Base-by-base conservation (phyloP, 2,113 vertebrate genomes). In the Piaya cayana region DNA sequence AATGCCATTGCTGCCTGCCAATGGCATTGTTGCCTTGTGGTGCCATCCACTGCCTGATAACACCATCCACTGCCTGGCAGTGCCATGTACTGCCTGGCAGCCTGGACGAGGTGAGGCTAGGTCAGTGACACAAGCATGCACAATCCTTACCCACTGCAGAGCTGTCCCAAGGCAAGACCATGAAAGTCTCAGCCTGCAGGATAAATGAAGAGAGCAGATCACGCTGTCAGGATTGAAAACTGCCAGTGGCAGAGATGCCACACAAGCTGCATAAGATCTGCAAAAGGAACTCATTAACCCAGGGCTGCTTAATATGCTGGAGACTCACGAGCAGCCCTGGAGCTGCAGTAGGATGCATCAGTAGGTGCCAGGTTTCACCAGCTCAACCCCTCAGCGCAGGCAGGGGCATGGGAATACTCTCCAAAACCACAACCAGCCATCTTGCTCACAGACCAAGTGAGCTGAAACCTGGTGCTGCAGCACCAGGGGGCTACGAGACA, bases 231-330 rank as follows among this genome's bases (percentile, higher is more conserved):
- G 77, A 53, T 36, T 74, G 93, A 67, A 72, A 74, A 36, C 34
- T 58, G 88, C 58, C 55, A 9, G 70, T 25, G 82, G 82, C 71
- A 47, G 92, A 43, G 74, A 37, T 1, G 22, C 85, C 85, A 23
- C 76, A 32, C 4, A 4, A 82, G 75, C 80, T 5, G 52, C 88
- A 75, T 71, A 43, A 82, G 71, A 84, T 56, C 92, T 96, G 94
- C 95, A 89, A 55, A 82, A 89, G 77, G 36, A 91, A 23, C 86
- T 94, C 86, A 85, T 95, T 91, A 96, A 82, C 81, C 78, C 92
- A 65, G 56, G 37, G 9, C 88, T 92, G 37, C 92, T 97, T 97
- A 96, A 96, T 94, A 82, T 90, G 92, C 92, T 90, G 88, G 75
- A 95, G 84, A 70, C 82, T 93, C 0, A 1, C 78, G 76, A 2